These are phyloP conservation scores for Hafferia zeledoni DNA, from an alignment of 2,797 vertebrate species.

Conservation along the genomic window DNA sequence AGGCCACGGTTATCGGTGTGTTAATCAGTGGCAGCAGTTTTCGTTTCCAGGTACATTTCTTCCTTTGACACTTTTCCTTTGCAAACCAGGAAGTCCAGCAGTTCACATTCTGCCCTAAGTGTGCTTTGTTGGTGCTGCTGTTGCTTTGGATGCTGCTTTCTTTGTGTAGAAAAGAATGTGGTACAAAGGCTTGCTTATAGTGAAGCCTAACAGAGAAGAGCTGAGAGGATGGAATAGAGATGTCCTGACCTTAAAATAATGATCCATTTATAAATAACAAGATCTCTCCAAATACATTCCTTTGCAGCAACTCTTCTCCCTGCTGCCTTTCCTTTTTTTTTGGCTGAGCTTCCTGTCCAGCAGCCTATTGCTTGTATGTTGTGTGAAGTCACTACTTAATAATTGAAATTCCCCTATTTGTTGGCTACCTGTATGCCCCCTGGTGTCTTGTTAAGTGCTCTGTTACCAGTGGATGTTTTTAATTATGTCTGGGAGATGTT, in stretches of 20 bases:
- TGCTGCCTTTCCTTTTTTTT: not conserved
- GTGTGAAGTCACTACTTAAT: conserved; percentile 4
- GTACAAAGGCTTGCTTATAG: not conserved
- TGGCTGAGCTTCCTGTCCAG: not conserved
- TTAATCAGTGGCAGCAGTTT: not conserved
- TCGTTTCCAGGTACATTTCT: not conserved
- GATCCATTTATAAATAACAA: not conserved
- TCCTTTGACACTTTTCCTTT: not conserved
- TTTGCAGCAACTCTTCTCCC: not conserved
- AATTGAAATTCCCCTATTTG: not conserved
- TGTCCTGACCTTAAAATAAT: not conserved
- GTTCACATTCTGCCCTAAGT: not conserved
- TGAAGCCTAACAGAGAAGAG: not conserved
- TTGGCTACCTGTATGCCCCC: not conserved
- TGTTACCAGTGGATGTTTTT: conserved; percentile 11
- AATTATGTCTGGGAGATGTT: conserved; percentile 32
- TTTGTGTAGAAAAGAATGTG: not conserved
- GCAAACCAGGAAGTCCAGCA: not conserved
- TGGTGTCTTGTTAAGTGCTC: conserved; percentile 48
- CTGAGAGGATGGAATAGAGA: not conserved
- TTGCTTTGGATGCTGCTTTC: not conserved
- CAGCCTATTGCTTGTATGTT: not conserved
- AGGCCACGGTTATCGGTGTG: not conserved
- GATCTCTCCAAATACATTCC: not conserved
- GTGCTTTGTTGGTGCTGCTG: not conserved